These are phyloP conservation scores for Casuarius casuarius DNA, from an alignment of 2,113 vertebrate species.

Conservation along the genomic window DNA sequence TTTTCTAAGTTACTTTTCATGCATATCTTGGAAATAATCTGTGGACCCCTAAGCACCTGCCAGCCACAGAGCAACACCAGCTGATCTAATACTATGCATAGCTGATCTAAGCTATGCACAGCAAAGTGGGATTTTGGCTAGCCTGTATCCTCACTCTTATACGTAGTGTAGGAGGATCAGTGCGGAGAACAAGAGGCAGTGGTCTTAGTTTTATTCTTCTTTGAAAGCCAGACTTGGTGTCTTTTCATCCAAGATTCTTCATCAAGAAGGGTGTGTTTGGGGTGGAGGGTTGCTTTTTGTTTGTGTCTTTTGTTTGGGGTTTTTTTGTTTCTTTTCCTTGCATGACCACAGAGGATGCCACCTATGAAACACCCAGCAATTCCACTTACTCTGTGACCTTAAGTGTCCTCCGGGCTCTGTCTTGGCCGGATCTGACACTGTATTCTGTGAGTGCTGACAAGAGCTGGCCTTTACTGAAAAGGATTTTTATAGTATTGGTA, in stretches of 20 bases:
- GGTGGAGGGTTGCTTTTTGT: background rate
- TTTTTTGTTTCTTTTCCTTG: background rate
- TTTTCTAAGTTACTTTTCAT: background rate
- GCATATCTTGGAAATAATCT: background rate
- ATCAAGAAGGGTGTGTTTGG: background rate
- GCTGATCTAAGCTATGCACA: too few relatives aligned
- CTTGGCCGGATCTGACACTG: rapidly evolving
- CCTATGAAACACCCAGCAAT: background rate
- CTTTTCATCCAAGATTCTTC: background rate
- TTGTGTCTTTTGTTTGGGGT: background rate
- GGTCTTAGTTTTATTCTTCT: background rate
- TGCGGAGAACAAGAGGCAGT: background rate
- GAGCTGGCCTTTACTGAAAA: background rate
- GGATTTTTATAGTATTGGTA: slow-evolving; percentile 24
- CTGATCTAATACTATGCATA: background rate
- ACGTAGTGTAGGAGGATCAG: background rate
- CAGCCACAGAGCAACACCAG: background rate
- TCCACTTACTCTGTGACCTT: background rate
- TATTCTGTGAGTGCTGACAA: background rate
- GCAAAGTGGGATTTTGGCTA: background rate
- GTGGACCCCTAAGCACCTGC: background rate
- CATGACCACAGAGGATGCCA: background rate
- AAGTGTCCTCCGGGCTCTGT: background rate
- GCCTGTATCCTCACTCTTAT: background rate
- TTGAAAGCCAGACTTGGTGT: background rate